These are phyloP conservation scores for Stegodyphus mimosarum DNA, from an alignment of 1,140 invertebrate species.

Conservation along the genomic window DNA sequence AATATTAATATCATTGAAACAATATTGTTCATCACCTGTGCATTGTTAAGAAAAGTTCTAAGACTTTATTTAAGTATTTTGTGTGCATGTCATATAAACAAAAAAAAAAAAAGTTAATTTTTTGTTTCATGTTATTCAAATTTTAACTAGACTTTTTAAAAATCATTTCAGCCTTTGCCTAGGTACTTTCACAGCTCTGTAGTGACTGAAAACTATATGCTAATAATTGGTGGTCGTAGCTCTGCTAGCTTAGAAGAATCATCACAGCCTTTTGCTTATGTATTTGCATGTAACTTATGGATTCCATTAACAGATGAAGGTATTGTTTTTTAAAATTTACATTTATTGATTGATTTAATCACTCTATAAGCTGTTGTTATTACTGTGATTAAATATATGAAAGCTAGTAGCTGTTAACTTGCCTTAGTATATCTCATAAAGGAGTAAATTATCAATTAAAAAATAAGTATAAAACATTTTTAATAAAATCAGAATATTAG, in stretches of 20 bases:
- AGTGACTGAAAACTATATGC: constrained; percentile 87
- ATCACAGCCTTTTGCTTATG: constrained; percentile 86
- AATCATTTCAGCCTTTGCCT: constrained; percentile 74
- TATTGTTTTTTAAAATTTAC: neutral
- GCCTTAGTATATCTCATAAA: neutral
- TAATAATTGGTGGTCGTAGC: constrained; percentile 84
- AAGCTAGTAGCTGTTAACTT: neutral
- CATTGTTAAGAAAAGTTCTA: no score
- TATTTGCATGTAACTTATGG: constrained; percentile 92
- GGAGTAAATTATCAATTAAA: no score
- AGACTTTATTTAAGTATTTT: no score
- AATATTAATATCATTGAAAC: no score
- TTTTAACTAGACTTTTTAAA: constrained; percentile 20
- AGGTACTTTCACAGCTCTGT: constrained; percentile 91
- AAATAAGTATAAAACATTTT: no score
- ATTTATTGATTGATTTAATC: neutral
- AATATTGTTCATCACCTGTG: no score
- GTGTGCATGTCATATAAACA: no score
- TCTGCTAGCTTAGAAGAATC: constrained; percentile 77
- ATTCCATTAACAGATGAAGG: constrained; percentile 64
- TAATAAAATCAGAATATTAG: no score
- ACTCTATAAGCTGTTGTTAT: no score
- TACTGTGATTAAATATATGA: neutral
- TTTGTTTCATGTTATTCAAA: neutral
- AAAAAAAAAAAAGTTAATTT: no score